phyloP scores from a whole-genome alignment of 2,113 vertebrate species.

The Lichenostomus cassidix region DNA sequence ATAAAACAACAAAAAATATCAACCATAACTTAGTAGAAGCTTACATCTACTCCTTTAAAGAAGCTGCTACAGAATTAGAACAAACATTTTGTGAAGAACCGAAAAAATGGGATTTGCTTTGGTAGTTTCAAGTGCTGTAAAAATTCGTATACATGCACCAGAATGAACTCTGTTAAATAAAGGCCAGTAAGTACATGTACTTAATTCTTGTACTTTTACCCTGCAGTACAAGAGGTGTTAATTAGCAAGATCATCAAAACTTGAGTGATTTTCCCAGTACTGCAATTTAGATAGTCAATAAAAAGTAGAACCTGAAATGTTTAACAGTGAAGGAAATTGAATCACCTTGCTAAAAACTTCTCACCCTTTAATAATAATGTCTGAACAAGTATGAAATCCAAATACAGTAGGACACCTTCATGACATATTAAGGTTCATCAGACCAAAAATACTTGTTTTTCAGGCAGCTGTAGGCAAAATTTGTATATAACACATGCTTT shows the following conservation, averaged over 20 bases:
- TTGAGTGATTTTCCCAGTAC: conserved; percentile 46
- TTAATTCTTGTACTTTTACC: conserved; percentile 11
- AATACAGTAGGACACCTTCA: conserved; percentile 6
- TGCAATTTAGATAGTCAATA: conserved; percentile 39
- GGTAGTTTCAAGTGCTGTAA: conserved; percentile 31
- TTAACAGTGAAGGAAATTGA: conserved; percentile 34
- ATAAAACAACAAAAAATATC: neutral
- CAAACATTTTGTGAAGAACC: conserved; percentile 49
- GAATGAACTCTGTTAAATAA: conserved; percentile 46
- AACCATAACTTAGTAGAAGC: neutral
- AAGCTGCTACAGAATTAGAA: conserved; percentile 10
- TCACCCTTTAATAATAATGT: neutral
- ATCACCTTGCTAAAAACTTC: conserved; percentile 11
- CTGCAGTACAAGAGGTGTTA: conserved; percentile 22
- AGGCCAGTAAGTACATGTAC: neutral
- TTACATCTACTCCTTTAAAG: neutral
- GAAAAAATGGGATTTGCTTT: conserved; percentile 24
- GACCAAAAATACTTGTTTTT: conserved; percentile 27
- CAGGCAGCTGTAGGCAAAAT: neutral
- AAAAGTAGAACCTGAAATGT: conserved; percentile 46
- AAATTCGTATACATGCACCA: conserved; percentile 9
- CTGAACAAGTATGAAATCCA: conserved; percentile 26
- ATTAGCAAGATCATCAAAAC: conserved; percentile 39
- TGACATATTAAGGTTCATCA: conserved; percentile 33
- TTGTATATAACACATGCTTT: neutral